A percentile compares a stretch with the other conserved stretches of the same genome.
phyloP scores from a whole-genome alignment of 2,888 invertebrate genomes.

The Rotaria magnacalcarata region DNA sequence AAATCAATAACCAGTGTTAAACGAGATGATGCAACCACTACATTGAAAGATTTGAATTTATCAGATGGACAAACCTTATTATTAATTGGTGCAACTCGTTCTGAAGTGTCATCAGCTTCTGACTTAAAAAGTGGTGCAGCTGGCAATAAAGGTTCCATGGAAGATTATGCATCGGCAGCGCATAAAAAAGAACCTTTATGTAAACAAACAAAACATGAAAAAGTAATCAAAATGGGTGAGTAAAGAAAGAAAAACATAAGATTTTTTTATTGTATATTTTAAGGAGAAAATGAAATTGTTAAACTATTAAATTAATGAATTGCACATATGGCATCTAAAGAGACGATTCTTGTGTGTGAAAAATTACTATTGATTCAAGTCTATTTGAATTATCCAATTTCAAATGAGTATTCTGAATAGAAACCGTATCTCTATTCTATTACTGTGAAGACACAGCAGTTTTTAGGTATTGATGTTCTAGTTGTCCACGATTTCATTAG shows the following conservation, averaged over 20 bases:
- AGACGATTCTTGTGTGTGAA: too few relatives aligned
- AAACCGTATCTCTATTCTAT: too few relatives aligned
- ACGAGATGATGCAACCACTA: slow-evolving; percentile 29
- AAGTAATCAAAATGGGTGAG: slow-evolving; percentile 3
- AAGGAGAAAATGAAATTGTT: too few relatives aligned
- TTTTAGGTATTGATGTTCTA: too few relatives aligned
- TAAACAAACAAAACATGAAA: slow-evolving; percentile 13
- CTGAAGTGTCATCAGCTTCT: not conserved
- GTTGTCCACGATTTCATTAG: too few relatives aligned
- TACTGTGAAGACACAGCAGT: too few relatives aligned
- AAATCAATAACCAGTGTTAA: slow-evolving; percentile 15
- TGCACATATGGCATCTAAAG: too few relatives aligned
- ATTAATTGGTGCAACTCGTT: slow-evolving; percentile 14
- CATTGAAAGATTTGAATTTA: slow-evolving; percentile 10
- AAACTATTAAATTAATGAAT: too few relatives aligned
- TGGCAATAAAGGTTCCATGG: not conserved
- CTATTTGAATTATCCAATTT: too few relatives aligned
- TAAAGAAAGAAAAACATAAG: not conserved
- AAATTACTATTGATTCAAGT: too few relatives aligned
- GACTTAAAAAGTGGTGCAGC: not conserved
- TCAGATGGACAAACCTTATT: not conserved
- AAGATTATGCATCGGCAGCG: not conserved
- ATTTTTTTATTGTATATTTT: too few relatives aligned
- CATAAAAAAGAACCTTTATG: slow-evolving; percentile 21
- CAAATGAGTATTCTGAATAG: too few relatives aligned